Base-by-base conservation (phyloP, 1,140 invertebrate genomes). In the Adoxophyes honmai region DNA sequence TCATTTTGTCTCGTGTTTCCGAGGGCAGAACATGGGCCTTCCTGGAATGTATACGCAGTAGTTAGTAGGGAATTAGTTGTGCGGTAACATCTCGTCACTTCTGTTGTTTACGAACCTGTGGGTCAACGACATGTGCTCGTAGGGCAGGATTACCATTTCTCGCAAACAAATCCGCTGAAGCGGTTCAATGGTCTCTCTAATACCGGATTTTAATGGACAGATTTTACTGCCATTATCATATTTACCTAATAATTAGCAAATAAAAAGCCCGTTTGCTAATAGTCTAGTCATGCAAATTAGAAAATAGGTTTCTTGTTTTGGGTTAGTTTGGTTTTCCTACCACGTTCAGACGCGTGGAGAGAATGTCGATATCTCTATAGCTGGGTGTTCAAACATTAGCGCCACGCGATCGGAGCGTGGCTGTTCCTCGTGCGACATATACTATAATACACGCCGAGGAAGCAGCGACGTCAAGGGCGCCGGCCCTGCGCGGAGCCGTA, bases 161-260 rank as follows among this genome's bases (percentile, higher is more conserved):
- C 18, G 11, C 42, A 48, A 48, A 48, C 21, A 48, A 48, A 28
- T 10, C 21, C 6, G 16, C 42, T 38, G 18, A 0, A 9, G 2
- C 21, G 16, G 16, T 44, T 44, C 39, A 44, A 18, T n/a, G 18
- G 42, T 48, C 18, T 18, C 42, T 14, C 21, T 21, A 21, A 48
- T 33, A 48, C 42, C 42, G 42, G 42, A 21, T 18, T 44, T 44
- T 44, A 48, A 18, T 28, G 2, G 21, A 6, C 2, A 28, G 6
- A 28, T 28, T 28, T 28, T 28, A 28, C 21, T 28, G 21, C 21
- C 6, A 28, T 28, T 28, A 28, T 28, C 21, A 28, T 44, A 21
- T 44, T 48, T 48, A 18, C n/a, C 21, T 48, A 48, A 28, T 21
- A 11, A 28, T 48, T 48, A 11, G 42, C 42, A 48, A 48, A 48